phyloP scores from a whole-genome alignment of 2,888 invertebrate species.

The Steinernema hermaphroditum region DNA sequence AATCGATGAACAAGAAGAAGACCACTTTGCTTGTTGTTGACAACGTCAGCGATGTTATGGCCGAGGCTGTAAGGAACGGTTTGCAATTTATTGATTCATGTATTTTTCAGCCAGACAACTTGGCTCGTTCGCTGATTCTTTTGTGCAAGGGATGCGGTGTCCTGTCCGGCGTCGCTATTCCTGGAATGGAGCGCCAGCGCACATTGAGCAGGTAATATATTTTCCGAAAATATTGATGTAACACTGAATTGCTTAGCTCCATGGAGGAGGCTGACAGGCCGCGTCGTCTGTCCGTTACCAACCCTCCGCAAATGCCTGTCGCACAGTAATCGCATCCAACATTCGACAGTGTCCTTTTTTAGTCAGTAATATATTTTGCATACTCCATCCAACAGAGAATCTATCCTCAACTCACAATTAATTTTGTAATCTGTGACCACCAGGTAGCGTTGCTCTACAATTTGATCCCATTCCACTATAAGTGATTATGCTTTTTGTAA shows the following conservation, averaged over 20 bases:
- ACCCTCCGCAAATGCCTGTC: conserved; percentile 35
- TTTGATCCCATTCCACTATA: conserved; percentile 28
- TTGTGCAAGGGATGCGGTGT: conserved; percentile 85
- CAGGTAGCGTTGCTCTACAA: conserved; percentile 29
- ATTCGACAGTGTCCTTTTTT: not conserved
- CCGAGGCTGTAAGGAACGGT: conserved; percentile 76
- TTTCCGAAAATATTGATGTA: not conserved
- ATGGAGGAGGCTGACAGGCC: conserved; percentile 67
- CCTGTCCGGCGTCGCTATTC: conserved; percentile 63
- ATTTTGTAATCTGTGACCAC: not conserved
- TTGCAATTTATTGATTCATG: too few species aligned
- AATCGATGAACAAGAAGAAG: conserved; percentile 79
- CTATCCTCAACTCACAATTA: not conserved
- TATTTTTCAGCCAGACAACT: conserved; percentile 78
- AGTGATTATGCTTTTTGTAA: conserved; percentile 26
- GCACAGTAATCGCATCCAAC: conserved; percentile 33
- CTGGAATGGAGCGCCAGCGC: conserved; percentile 65
- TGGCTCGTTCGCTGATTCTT: conserved; percentile 81
- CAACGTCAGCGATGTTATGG: conserved; percentile 82
- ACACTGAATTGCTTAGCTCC: conserved; percentile 49
- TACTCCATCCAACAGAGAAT: not conserved
- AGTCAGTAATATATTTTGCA: not conserved
- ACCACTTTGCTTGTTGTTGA: conserved; percentile 83
- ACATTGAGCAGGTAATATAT: conserved; percentile 56
- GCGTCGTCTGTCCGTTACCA: conserved; percentile 59